Conservation (phyloP, 2,113 vertebrate species). For the Chaetodon auriga region DNA sequence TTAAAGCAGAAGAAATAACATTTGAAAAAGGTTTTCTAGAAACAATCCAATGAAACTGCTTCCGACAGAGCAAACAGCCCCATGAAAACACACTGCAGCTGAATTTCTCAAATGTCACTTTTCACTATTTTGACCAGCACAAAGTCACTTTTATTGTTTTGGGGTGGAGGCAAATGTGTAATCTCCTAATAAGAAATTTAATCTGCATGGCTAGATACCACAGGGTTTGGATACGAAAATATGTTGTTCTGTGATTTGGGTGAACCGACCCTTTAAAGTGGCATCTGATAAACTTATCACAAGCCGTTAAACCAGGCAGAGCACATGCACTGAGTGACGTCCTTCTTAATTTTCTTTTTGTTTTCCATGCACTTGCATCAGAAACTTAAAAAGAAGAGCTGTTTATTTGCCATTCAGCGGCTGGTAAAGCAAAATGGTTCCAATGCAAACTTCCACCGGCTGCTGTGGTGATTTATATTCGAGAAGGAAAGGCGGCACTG, state of each 20-base stretch:
- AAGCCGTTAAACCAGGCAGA: conserved; percentile 39
- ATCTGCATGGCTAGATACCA: neutral
- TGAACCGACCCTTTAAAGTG: conserved; percentile 19
- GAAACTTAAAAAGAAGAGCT: conserved; percentile 32
- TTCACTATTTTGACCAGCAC: neutral
- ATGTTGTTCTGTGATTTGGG: conserved; percentile 3
- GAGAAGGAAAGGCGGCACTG: conserved; percentile 33
- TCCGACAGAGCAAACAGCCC: neutral
- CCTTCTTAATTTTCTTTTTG: neutral
- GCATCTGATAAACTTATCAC: neutral
- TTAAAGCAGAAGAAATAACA: neutral
- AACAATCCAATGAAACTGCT: neutral
- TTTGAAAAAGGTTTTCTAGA: neutral
- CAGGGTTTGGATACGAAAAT: neutral
- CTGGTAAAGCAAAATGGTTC: conserved; percentile 60
- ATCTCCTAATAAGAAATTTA: neutral
- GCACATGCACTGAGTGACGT: conserved; percentile 62
- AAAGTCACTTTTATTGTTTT: neutral
- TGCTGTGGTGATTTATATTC: neutral
- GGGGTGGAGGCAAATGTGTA: neutral
- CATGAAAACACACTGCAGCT: neutral
- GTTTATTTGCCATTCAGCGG: conserved; percentile 46
- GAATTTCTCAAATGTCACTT: neutral
- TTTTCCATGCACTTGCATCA: conserved; percentile 67
- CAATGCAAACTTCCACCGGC: conserved; percentile 42